A percentile compares a stretch with the other conserved stretches of the same genome.
Conservation (phyloP, 2,797 vertebrate genomes). For the Lacerta viridis region DNA sequence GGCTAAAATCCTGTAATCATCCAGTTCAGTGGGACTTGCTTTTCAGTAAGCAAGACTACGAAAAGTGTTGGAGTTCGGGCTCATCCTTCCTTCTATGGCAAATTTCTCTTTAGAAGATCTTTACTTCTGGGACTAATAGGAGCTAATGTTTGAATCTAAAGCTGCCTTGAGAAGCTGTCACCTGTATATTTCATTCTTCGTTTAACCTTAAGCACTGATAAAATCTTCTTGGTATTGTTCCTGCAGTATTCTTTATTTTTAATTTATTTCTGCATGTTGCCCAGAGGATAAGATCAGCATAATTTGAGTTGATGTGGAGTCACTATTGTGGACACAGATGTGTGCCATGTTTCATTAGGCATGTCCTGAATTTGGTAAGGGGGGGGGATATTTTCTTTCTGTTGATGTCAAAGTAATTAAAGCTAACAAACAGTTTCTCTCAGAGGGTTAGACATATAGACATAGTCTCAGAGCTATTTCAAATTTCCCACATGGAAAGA, state of each 20-base stretch:
- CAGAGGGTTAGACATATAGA: constrained; percentile 8
- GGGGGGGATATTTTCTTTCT: constrained; percentile 22
- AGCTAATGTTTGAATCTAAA: not conserved
- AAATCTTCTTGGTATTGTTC: constrained; percentile 10
- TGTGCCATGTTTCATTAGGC: constrained; percentile 37
- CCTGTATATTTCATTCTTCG: not conserved
- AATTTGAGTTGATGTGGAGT: constrained; percentile 19
- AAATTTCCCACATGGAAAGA: not conserved
- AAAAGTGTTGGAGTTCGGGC: not conserved
- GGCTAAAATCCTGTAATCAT: no score
- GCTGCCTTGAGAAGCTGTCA: not conserved
- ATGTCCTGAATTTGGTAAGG: constrained; percentile 16
- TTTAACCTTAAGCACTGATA: not conserved
- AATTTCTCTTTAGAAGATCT: not conserved
- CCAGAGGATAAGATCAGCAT: constrained; percentile 8
- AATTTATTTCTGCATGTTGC: not conserved
- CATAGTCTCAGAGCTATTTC: not conserved
- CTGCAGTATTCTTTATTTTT: not conserved
- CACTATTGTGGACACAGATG: not conserved
- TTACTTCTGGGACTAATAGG: not conserved
- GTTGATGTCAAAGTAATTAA: constrained; percentile 24
- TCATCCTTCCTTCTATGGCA: not conserved
- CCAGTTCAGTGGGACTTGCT: no score
- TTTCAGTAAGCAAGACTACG: no score
- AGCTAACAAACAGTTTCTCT: constrained; percentile 14